Conservation (phyloP, 2,113 vertebrate genomes). For the Lasiurus borealis region DNA sequence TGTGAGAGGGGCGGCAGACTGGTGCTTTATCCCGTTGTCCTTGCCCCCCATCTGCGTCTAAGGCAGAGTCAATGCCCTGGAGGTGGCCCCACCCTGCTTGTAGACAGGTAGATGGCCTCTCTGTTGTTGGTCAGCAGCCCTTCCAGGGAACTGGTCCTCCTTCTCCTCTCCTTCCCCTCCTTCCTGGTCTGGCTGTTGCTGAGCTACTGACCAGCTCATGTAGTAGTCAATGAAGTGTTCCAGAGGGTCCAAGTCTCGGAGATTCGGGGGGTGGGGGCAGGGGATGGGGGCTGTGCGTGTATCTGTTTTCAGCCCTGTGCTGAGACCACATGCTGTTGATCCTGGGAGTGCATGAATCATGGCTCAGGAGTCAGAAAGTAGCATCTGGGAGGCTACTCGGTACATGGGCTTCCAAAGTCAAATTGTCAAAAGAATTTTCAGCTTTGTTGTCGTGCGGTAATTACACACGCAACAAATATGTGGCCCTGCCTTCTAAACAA, state of each 20-base stretch:
- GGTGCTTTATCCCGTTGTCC: neutral
- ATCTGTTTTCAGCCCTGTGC: neutral
- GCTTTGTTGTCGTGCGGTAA: neutral
- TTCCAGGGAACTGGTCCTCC: neutral
- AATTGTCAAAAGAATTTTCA: slow-evolving; percentile 53
- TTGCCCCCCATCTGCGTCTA: neutral
- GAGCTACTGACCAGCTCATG: neutral
- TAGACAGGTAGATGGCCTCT: fast-evolving
- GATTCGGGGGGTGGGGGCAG: fast-evolving
- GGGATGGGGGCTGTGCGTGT: neutral
- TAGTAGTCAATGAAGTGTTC: neutral
- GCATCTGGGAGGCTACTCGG: neutral
- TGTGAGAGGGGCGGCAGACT: neutral
- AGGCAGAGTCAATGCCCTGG: neutral
- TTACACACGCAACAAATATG: neutral
- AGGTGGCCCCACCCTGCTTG: neutral
- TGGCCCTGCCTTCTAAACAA: slow-evolving; percentile 1
- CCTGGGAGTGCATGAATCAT: neutral
- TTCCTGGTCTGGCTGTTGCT: neutral
- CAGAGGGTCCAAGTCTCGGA: neutral
- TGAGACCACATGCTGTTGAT: neutral
- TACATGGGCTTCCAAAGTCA: neutral
- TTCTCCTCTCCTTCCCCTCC: neutral
- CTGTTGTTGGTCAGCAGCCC: fast-evolving
- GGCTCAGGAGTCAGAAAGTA: neutral